Conservation (phyloP, 2,888 invertebrate species). For the Rhagonycha lutea region DNA sequence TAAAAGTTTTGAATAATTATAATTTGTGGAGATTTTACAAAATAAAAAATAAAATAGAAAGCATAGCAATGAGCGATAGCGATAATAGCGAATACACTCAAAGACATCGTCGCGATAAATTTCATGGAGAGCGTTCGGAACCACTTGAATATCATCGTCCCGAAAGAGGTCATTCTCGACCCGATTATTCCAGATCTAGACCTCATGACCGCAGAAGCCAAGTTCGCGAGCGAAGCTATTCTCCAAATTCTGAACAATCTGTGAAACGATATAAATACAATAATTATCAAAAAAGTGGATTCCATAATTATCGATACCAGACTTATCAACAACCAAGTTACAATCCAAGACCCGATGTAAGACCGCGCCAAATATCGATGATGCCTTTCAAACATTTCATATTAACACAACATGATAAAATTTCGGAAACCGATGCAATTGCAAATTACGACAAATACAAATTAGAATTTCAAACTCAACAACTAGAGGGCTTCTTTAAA, state of each 20-base stretch:
- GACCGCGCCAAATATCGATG: slow-evolving; percentile 86
- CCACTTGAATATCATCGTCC: slow-evolving; percentile 64
- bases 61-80: slow-evolving; percentile 82
- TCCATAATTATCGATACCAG: slow-evolving; percentile 53
- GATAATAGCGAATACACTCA: slow-evolving; percentile 98
- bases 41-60: no score
- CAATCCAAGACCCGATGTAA: slow-evolving; percentile 59
- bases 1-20: no score
- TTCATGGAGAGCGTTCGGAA: slow-evolving; percentile 86
- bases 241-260: slow-evolving; percentile 63
- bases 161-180: slow-evolving; percentile 72
- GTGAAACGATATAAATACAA: slow-evolving; percentile 72
- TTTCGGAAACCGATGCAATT: slow-evolving; percentile 95
- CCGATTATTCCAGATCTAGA: slow-evolving; percentile 77
- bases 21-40: no score
- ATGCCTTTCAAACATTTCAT: slow-evolving; percentile 96
- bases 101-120: slow-evolving; percentile 92
- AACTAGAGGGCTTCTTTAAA: slow-evolving; percentile 97
- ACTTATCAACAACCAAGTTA: slow-evolving; percentile 48
- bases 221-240: slow-evolving; percentile 70
- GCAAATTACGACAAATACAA: slow-evolving; percentile 98
- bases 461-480: slow-evolving; percentile 92
- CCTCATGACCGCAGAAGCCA: slow-evolving; percentile 77
- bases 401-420: slow-evolving; percentile 96
- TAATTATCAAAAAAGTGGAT: slow-evolving; percentile 48